A percentile compares a stretch with the other conserved stretches of the same genome.
Evolutionary conservation across 2,888 invertebrate species (phyloP).

Genomic region (Corbicula japonica): DNA sequence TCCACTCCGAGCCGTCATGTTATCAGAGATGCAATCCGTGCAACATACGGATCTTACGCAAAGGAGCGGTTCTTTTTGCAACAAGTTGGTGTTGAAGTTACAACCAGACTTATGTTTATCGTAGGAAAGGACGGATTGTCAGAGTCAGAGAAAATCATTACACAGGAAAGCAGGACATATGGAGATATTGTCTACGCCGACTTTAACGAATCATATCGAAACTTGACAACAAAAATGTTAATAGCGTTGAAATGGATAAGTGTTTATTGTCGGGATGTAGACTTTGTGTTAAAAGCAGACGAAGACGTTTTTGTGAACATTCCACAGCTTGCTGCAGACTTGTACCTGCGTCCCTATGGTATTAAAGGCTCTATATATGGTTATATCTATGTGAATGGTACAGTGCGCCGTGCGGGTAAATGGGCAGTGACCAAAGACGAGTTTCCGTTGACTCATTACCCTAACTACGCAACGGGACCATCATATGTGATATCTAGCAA

Average conservation of each 20-base stretch:
- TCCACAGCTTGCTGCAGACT: slow-evolving; percentile 45
- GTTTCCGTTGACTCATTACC: slow-evolving; percentile 69
- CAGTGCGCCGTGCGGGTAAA: slow-evolving; percentile 67
- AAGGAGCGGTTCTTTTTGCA: slow-evolving; percentile 5
- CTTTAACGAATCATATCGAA: slow-evolving; percentile 66
- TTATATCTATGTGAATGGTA: slow-evolving; percentile 44
- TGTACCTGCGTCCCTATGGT: slow-evolving; percentile 41
- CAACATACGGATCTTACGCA: slow-evolving; percentile 69
- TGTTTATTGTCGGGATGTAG: slow-evolving; percentile 56
- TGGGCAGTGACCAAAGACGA: slow-evolving; percentile 67
- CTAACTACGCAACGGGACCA: slow-evolving; percentile 73
- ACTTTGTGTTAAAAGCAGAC: slow-evolving; percentile 68
- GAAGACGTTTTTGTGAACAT: slow-evolving; percentile 70
- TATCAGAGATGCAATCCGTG: slow-evolving; percentile 67
- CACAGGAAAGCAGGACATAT: slow-evolving; percentile 51
- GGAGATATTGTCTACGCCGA: slow-evolving; percentile 68
- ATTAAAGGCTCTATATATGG: slow-evolving; percentile 66
- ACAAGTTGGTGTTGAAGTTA: slow-evolving; percentile 4
- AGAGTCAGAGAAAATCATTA: slow-evolving; percentile 22
- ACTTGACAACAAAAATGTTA: slow-evolving; percentile 68
- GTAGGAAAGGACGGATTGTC: slow-evolving; percentile 47
- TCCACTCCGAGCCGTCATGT: slow-evolving; percentile 59
- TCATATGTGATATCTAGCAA: slow-evolving; percentile 73
- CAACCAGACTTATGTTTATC: slow-evolving; percentile 68
- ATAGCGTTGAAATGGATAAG: slow-evolving; percentile 67